Base-by-base conservation (phyloP, 2,888 invertebrate genomes). In the Stenoptilia bipunctidactyla region DNA sequence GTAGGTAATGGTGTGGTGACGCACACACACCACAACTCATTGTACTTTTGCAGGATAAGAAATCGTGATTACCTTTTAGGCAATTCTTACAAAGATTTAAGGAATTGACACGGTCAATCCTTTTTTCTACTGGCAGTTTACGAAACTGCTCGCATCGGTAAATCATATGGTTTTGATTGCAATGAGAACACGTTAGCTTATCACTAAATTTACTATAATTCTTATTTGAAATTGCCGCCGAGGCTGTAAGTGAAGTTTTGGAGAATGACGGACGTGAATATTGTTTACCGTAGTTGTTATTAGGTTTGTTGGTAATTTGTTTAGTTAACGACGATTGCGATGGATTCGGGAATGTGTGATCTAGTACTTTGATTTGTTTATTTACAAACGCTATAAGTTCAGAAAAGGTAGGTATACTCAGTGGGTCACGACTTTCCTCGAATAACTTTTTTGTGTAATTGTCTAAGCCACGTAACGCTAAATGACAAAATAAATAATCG, bases 1-100 rank as follows among this genome's bases (percentile, higher is more conserved):
- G n/a, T 2, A 34, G 35, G 33, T 41, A 34, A 13, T 41, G 41
- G 34, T 38, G 41, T 12, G 30, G 30, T 30, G 30, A 30, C 30
- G 30, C 30, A 30, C 30, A 30, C 30, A 30, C 30, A 30, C 15
- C 35, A 13, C 14, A 15, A 13, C 15, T 6, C 15, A 15, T 35
- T 13, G 14, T 5, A 10, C 15, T 35, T 35, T 15, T 35, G 10
- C 15, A 35, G 3, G 35, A 15, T 13, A 15, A 15, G 13, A 13
- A n/a, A n/a, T 8, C 35, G 10, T 35, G 35, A 15, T 15, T 15
- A 15, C 14, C 15, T 9, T 15, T 35, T 8, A 35, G 10, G 14
- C 15, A 14, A 14, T 15, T 15, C 5, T 13, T 6, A 6, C 14
- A 35, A 15, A 35, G 15, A 13, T 35, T 35, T 35, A 15, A 35